These are phyloP conservation scores for Gerris buenoi DNA, from an alignment of 1,140 invertebrate species.

Conservation along the genomic window DNA sequence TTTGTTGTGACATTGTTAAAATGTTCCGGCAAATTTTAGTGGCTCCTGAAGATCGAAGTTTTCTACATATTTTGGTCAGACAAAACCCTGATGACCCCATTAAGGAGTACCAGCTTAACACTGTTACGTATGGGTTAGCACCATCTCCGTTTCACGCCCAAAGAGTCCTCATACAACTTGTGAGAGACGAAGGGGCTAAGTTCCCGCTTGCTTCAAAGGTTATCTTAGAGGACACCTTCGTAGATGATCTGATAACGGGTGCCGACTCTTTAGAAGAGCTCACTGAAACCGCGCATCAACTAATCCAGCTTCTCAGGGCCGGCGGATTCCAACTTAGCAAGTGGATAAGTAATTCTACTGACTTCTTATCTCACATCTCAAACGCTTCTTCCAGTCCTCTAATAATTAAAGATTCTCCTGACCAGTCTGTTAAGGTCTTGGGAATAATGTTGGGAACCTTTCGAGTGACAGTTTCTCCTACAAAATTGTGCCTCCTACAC, in stretches of 20 bases:
- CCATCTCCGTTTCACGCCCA: conserved; percentile 26
- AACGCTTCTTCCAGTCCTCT: neutral
- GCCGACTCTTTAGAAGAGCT: conserved; percentile 16
- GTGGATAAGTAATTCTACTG: conserved; percentile 8
- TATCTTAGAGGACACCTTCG: conserved; percentile 30
- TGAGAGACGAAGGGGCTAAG: conserved; percentile 18
- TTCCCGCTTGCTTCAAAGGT: conserved; percentile 21
- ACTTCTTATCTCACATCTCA: neutral
- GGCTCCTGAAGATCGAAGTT: neutral
- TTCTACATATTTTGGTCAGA: conserved; percentile 20
- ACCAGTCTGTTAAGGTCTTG: neutral
- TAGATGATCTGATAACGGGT: conserved; percentile 32
- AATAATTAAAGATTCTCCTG: neutral
- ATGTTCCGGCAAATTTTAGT: neutral
- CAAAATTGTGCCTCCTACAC: neutral
- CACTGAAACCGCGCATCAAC: conserved; percentile 10
- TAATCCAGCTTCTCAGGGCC: conserved; percentile 12
- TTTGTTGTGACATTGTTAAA: neutral
- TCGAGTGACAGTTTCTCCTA: neutral
- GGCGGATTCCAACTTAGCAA: conserved; percentile 20
- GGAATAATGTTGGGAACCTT: neutral
- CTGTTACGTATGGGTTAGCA: conserved; percentile 27
- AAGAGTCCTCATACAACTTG: conserved; percentile 25
- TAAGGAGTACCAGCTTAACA: conserved; percentile 22
- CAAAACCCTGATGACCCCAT: conserved; percentile 8